Evolutionary conservation across 53 echinoderm and acorn worm species (phyloP), one percentile per base, ranked within the genome.

Genomic region (Echinometra lucunter): DNA sequence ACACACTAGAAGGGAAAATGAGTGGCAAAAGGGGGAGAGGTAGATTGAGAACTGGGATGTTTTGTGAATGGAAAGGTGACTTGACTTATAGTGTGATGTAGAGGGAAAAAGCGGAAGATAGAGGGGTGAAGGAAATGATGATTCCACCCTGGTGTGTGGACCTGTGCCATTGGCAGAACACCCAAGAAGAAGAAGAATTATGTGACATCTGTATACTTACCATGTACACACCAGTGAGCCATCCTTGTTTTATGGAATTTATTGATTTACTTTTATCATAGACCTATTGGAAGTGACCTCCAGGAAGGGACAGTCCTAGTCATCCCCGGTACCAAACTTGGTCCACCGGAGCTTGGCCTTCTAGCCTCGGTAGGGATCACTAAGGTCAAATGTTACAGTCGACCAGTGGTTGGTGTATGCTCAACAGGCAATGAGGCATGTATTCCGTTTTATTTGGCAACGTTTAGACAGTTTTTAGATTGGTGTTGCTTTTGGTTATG

Each of bases 381-480:
- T 16, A 88, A 97, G 72, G 67, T 97, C 49, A 94, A 74, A 17
- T 97, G 97, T 57, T 95, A 95, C 90, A 78, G 75, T 67, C 85
- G 91, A 89, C 98, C 98, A 44, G 92, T 89, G n/a, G 98, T 98
- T 10, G 98, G 97, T 28, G 97, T 98, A 28, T 44, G 97, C 45
- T 98, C 98, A 83, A 98, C 98, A 44, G 98, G 98, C 66, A 97
- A 97, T 91, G 98, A 98, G 98, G 98, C 96, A 56, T 93, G 95
- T 94, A 38, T 23, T 28, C 1, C 53, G 13, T 11, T 53, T 13
- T 53, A 53, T 13, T 53, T 53, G 53, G 8, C 53, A 53, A 6
- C 49, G 4, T 47, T 9, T 47, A 9, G 9, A 47, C 9, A 47
- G 3, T 25, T 23, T 53, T 4, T 53, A 13, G 5, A 4, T 53